Evolutionary conservation across 2,797 vertebrate genomes (phyloP).

Genomic region (Meriones psammophilus): DNA sequence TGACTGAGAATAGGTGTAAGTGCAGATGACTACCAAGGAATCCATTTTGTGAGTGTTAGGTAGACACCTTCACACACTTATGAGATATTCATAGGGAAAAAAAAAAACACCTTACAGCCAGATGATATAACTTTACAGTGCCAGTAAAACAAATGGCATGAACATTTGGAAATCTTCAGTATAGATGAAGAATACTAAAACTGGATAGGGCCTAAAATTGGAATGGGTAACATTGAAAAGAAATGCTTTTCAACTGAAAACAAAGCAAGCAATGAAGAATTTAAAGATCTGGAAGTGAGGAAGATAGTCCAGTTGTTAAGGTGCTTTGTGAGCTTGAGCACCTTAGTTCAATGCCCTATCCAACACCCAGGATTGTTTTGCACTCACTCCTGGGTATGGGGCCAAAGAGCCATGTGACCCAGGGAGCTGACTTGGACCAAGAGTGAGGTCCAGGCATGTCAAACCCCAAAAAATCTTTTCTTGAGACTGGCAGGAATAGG

Average conservation of each 20-base stretch:
- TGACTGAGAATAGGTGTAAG: background rate
- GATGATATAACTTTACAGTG: background rate
- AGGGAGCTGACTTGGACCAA: too few relatives aligned
- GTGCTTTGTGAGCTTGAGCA: background rate
- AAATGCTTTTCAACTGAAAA: background rate
- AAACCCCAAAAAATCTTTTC: too few relatives aligned
- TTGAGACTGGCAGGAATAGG: too few relatives aligned
- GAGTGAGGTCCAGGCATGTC: too few relatives aligned
- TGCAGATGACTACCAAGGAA: background rate
- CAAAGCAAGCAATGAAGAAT: background rate
- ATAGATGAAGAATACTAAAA: background rate
- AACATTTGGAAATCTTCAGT: background rate
- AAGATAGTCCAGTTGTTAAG: too few relatives aligned
- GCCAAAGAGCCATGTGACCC: too few relatives aligned
- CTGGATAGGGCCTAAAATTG: background rate
- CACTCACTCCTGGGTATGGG: background rate
- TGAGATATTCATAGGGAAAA: background rate
- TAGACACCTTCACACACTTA: background rate
- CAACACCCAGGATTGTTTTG: background rate
- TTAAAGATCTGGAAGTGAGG: background rate
- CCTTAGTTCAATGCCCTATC: background rate
- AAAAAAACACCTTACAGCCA: background rate
- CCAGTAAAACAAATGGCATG: background rate
- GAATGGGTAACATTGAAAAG: background rate
- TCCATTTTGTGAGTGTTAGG: background rate